Base-by-base conservation (phyloP, 2,113 vertebrate species). In the Nothocercus julius region DNA sequence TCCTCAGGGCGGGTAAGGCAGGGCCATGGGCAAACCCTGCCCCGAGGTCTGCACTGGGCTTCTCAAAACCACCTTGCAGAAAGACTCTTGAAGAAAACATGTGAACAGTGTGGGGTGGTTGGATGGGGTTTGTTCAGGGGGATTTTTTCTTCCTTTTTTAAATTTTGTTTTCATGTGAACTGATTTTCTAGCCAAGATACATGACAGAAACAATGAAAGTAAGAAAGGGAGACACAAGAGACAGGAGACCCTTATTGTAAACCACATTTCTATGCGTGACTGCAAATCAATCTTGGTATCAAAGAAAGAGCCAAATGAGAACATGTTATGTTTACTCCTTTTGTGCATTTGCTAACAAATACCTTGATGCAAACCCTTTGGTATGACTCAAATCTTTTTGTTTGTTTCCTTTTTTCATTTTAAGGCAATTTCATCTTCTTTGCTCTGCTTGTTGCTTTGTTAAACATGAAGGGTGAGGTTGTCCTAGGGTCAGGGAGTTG, bases 371-470 rank as follows among this genome's bases (percentile, higher is more conserved):
- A 4, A 94, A 68, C 27, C 8, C 49, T 93, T 51, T 87, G 61
- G 74, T 72, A 78, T 96, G 93, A 96, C 92, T 96, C 92, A 96
- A 84, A 86, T 93, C 47, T 82, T 84, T 67, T 63, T 67, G n/a
- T 59, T 70, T 67, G 40, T 49, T 36, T 45, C n/a, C n/a, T 76
- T 45, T 86, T 74, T 42, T 25, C 13, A 53, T 84, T 93, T 82
- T 76, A 61, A 92, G 78, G 24, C 36, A 62, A 42, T 90, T 81
- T 89, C 24, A 85, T 88, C 0, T 18, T 82, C 93, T 94, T 86
- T 8, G 20, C 40, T 45, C 28, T 45, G 14, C 78, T 90, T 91
- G 36, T 49, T 87, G 62, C 32, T 84, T 70, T 93, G 70, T 84
- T 93, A 86, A 86, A 75, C 44, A 20, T 19, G 15, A 73, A 82